Evolutionary conservation across 37 sponge, comb jelly and placozoan genomes (phyloP), one percentile per base, ranked within the genome.

Genomic region (Spongilla lacustris): DNA sequence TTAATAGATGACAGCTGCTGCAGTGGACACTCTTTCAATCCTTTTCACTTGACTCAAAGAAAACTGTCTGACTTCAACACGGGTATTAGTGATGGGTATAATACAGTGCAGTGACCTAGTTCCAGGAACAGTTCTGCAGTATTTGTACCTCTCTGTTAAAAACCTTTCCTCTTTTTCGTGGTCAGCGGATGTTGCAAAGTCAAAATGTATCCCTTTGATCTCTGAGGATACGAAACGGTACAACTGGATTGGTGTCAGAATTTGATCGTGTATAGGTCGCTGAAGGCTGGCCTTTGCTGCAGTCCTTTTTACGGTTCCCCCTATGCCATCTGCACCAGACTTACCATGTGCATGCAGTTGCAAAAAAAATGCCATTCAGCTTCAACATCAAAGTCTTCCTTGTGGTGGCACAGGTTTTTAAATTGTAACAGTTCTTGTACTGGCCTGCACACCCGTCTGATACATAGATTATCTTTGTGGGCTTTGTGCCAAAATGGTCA

Each of bases 401-500:
- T 37, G 71, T 90, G 91, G 75, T 85, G 66, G 73, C 86, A 85
- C 50, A 90, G 28, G 70, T 90, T 90, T 25, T 38, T 19, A 46
- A 84, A 36, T 90, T 80, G 22, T 84, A 69, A 2, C 78, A 28
- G 72, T 85, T 83, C 69, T 85, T 90, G 37, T 90, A 90, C 36
- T 90, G 86, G 23, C 83, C n/a, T n/a, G 79, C 86, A 41, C 83
- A 78, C 8, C 91, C 91, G 76, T 90, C 91, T 77, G 91, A 86
- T 71, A 90, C 85, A 58, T 90, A 90, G 70, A 82, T 68, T 29
- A 90, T 85, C 25, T 85, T 85, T 28, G 9, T 24, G 21, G 84
- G 82, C 27, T 3, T 30, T 2, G 22, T 37, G 66, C 67, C 41
- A 79, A 90, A 48, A 14, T 79, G 29, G 9, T 19, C 24, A 9